A percentile compares a stretch with the other conserved stretches of the same genome.
These are phyloP conservation scores for Isurus oxyrinchus DNA, from an alignment of 2,113 vertebrate genomes.

Conservation along the genomic window DNA sequence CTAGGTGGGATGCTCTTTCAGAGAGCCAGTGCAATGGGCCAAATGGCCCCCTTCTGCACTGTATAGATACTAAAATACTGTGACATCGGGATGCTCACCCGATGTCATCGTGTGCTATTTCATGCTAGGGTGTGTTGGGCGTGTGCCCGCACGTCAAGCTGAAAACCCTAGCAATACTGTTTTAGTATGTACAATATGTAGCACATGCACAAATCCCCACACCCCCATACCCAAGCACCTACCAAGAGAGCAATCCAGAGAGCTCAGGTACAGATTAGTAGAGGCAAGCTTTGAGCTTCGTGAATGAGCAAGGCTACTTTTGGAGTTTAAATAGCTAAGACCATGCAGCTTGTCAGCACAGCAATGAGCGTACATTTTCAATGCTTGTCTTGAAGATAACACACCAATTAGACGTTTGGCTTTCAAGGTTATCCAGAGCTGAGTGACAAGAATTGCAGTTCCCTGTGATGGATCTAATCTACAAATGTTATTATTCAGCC, in stretches of 20 bases:
- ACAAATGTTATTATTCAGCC: not conserved
- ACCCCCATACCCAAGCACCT: not conserved
- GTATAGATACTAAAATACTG: too few relatives aligned
- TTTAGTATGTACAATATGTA: not conserved
- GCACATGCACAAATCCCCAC: not conserved
- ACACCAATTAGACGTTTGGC: not conserved
- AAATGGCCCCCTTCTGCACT: too few relatives aligned
- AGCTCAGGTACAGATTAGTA: not conserved
- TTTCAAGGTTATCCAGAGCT: not conserved
- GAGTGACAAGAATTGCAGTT: not conserved
- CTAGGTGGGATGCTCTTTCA: too few relatives aligned
- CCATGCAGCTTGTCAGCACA: not conserved
- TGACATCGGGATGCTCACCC: too few relatives aligned
- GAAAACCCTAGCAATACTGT: too few relatives aligned
- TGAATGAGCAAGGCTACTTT: not conserved
- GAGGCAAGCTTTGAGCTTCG: not conserved
- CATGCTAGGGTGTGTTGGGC: too few relatives aligned
- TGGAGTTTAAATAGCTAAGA: not conserved
- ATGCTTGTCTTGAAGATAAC: not conserved
- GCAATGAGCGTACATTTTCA: not conserved
- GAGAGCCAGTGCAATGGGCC: too few relatives aligned
- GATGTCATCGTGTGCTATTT: too few relatives aligned
- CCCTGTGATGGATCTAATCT: not conserved
- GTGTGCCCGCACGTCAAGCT: too few relatives aligned
- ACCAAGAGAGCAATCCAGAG: not conserved